A percentile compares a stretch with the other conserved stretches of the same genome.
phyloP scores from a whole-genome alignment of 1,140 invertebrate genomes.

The Coptotermes formosanus region DNA sequence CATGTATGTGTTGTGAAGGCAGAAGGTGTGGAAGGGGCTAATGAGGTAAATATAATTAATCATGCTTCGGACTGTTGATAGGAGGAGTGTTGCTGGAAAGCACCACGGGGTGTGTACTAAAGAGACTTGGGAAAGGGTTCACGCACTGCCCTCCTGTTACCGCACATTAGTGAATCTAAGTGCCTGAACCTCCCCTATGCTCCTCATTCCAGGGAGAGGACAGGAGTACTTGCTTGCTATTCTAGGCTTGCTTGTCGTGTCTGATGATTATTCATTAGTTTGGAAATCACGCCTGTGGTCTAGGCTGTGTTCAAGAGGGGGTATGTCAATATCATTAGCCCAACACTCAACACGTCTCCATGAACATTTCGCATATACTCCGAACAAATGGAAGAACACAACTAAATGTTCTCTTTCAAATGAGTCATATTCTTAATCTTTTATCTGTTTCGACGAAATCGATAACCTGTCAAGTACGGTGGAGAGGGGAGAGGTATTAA shows the following conservation, averaged over 20 bases:
- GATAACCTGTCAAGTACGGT: background rate
- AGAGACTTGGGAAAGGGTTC: background rate
- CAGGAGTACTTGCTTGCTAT: background rate
- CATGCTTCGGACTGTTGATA: background rate
- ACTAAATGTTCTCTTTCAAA: background rate
- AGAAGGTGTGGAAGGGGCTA: background rate
- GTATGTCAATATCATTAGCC: background rate
- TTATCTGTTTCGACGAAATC: background rate
- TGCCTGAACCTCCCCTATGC: too few species aligned
- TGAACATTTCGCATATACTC: background rate
- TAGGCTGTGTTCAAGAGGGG: background rate
- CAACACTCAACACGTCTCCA: background rate
- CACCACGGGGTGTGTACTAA: background rate
- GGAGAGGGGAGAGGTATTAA: background rate
- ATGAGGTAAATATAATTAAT: conserved; percentile 18
- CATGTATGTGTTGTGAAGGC: background rate
- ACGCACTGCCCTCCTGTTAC: background rate
- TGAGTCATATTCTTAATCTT: background rate
- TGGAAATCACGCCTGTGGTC: background rate
- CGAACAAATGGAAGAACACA: background rate
- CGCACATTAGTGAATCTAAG: background rate
- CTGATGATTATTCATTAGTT: conserved; percentile 19
- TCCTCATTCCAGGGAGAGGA: background rate
- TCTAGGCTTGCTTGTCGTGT: background rate
- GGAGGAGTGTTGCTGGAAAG: background rate